Evolutionary conservation across 1,140 invertebrate genomes (phyloP).

Genomic region (Drosophila serrata): DNA sequence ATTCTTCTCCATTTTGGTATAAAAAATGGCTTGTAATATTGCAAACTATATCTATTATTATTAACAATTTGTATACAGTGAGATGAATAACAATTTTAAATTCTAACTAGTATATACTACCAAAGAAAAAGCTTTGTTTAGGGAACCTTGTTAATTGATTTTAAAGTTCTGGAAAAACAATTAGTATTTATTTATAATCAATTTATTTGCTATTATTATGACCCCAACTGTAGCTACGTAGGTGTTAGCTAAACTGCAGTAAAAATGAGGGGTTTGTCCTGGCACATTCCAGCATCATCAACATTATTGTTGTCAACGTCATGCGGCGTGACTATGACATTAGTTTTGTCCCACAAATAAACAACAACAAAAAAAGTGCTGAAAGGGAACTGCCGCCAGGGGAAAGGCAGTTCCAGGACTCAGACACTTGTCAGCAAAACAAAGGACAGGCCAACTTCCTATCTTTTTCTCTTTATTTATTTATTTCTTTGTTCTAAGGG

Average conservation of each 20-base stretch:
- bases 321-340: constrained; percentile 75
- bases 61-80: too few species aligned
- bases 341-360: constrained; percentile 46
- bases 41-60: too few species aligned
- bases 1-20: too few species aligned
- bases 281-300: constrained; percentile 41
- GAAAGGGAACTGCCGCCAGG: not conserved
- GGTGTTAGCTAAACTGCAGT: not conserved
- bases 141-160: too few species aligned
- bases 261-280: not conserved
- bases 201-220: not conserved
- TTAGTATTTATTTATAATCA: too few species aligned
- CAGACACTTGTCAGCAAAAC: constrained; percentile 43
- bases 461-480: not conserved
- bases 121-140: too few species aligned
- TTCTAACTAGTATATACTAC: too few species aligned
- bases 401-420: not conserved
- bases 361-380: too few species aligned
- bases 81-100: too few species aligned
- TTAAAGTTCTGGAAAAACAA: too few species aligned
- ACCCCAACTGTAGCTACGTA: not conserved
- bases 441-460: constrained; percentile 18
- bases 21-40: too few species aligned
- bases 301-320: constrained; percentile 69
- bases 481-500: not conserved